phyloP scores from a whole-genome alignment of 1,140 invertebrate species.

The Cylas formicarius region DNA sequence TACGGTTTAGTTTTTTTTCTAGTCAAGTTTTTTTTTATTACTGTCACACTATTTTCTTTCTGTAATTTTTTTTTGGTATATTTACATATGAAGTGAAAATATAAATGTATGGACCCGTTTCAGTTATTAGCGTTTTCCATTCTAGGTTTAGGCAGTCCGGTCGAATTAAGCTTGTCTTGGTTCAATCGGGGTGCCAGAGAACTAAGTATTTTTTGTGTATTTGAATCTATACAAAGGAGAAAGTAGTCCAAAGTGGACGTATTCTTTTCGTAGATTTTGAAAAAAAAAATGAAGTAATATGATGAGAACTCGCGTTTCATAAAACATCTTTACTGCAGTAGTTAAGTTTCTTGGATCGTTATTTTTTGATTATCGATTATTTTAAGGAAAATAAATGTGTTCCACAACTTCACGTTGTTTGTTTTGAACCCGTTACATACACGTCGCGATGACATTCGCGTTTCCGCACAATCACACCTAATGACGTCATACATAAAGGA shows the following conservation, averaged over 20 bases:
- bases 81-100: conserved; percentile 26
- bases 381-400: no score
- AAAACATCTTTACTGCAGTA: no score
- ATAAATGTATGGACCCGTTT: conserved; percentile 15
- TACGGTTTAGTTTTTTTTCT: conserved; percentile 27
- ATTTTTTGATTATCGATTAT: no score
- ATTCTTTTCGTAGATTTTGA: conserved; percentile 9
- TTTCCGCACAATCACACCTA: no score
- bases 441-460: no score
- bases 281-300: no score
- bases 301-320: no score
- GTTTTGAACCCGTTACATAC: no score
- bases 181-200: neutral
- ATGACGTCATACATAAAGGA: no score
- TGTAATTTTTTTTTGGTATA: conserved; percentile 33
- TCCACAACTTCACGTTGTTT: no score
- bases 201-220: conserved; percentile 9
- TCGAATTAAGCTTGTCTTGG: conserved; percentile 1
- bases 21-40: conserved; percentile 32
- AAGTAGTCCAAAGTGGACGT: conserved; percentile 41
- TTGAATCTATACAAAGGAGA: conserved; percentile 29
- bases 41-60: conserved; percentile 23
- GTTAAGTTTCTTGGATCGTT: no score
- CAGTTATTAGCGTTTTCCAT: conserved; percentile 9
- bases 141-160: no score